Evolutionary conservation across 2,113 vertebrate species (phyloP), one percentile per base, ranked within the genome.

Genomic region (Pardalotus punctatus): DNA sequence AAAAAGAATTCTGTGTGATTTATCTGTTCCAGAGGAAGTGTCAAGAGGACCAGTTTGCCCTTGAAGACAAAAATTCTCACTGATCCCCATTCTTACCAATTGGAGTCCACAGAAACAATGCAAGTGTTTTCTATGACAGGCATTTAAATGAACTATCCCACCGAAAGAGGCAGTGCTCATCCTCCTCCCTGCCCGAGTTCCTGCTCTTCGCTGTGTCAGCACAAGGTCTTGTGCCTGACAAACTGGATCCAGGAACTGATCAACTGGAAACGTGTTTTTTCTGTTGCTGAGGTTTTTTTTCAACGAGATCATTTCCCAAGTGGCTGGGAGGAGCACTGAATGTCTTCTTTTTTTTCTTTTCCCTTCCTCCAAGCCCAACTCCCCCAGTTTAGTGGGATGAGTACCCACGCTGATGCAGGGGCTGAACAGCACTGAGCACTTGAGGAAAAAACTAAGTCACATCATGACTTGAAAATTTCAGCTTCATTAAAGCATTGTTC

Each of bases 121-220:
- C 22, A 23, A 70, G 66, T 6, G 35, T 33, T 78, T 78, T 38
- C 77, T 50, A 5, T n/a, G 69, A 51, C 60, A 73, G 33, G 33
- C 38, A 38, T 56, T 81, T 66, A 51, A 60, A 64, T 12, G 19
- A 81, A 14, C 9, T 25, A 47, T 57, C 56, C 43, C 54, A 53
- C 25, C 17, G 0, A 77, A 61, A 77, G 47, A 53, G 69, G 73
- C 90, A 74, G 51, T 19, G 36, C 87, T 62, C 28, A 9, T 16
- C 38, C 76, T 81, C 64, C 87, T 78, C 89, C 80, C 60, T 73
- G 64, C 51, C 51, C 14, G 33, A 45, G 71, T 4, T 81, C 67
- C 89, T 14, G 67, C 89, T 78, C 86, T 78, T 35, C 1, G 29
- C 92, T 96, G 84, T 25, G 48, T 95, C 94, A 94, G 95, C 92